Conservation (phyloP, 2,797 vertebrate species). For the Cyprinodon diabolis region DNA sequence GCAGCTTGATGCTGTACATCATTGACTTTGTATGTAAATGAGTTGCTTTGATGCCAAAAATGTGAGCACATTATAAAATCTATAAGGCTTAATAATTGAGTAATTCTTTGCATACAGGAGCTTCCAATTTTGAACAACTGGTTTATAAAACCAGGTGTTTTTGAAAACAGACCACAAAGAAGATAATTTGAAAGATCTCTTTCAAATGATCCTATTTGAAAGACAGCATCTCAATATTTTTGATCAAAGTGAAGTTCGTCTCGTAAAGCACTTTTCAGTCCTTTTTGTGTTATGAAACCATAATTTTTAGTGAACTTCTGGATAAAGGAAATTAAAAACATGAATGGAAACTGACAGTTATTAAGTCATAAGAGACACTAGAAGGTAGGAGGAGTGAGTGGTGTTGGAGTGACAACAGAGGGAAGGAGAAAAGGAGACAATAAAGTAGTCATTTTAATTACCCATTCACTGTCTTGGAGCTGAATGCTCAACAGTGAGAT, state of each 20-base stretch:
- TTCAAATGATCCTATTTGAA: too few relatives aligned
- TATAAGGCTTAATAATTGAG: background rate
- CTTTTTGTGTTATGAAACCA: slow-evolving; percentile 1
- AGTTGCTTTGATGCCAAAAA: too few relatives aligned
- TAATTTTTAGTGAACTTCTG: background rate
- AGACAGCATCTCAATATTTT: too few relatives aligned
- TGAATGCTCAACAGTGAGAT: slow-evolving; percentile 61
- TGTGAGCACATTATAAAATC: too few relatives aligned
- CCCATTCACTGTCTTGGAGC: slow-evolving; percentile 37
- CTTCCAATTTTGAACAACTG: background rate
- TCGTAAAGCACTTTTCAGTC: background rate
- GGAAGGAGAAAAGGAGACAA: slow-evolving; percentile 25
- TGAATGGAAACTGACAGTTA: slow-evolving; percentile 24
- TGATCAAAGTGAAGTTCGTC: too few relatives aligned
- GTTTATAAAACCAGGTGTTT: too few relatives aligned
- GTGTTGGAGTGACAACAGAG: slow-evolving; percentile 46
- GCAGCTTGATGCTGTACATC: too few relatives aligned
- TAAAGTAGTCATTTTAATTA: slow-evolving; percentile 58
- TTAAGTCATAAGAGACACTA: background rate
- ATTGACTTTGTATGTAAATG: too few relatives aligned
- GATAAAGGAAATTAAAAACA: background rate
- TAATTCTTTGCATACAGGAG: background rate
- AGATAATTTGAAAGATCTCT: too few relatives aligned
- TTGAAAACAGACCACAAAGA: too few relatives aligned
- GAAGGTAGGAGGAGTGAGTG: slow-evolving; percentile 22